Evolutionary conservation across 2,888 invertebrate genomes (phyloP).

Genomic region (Aphodius sticticus): DNA sequence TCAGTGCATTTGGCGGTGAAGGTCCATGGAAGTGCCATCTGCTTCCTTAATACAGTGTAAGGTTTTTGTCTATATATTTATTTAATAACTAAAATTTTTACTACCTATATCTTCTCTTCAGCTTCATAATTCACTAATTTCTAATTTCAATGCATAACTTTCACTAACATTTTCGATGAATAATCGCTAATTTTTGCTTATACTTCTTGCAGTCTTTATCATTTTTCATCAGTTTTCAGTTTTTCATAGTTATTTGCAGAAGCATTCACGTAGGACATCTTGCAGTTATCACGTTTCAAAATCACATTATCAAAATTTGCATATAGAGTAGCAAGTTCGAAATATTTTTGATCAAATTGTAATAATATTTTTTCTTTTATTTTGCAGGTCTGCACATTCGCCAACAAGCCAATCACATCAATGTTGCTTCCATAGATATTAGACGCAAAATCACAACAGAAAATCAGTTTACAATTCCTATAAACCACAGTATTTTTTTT

Average conservation of each 20-base stretch:
- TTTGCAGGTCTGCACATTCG: slow-evolving; percentile 58
- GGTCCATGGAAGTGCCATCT: slow-evolving; percentile 53
- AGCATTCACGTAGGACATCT: not conserved
- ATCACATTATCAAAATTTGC: not conserved
- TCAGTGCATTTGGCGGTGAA: slow-evolving; percentile 89
- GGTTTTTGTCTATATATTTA: slow-evolving; percentile 42
- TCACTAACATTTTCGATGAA: not conserved
- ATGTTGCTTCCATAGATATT: slow-evolving; percentile 20
- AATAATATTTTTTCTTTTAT: slow-evolving; percentile 38
- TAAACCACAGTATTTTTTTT: slow-evolving; percentile 19
- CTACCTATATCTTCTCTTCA: slow-evolving; percentile 7
- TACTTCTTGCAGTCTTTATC: not conserved
- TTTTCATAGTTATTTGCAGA: not conserved
- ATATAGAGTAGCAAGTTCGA: not conserved
- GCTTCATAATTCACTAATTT: slow-evolving; percentile 11
- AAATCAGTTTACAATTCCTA: slow-evolving; percentile 8
- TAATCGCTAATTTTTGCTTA: not conserved
- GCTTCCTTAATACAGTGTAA: slow-evolving; percentile 59
- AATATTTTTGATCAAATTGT: not conserved
- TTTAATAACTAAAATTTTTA: not conserved
- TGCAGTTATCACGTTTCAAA: not conserved
- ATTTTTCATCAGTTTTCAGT: not conserved
- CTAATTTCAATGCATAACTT: not conserved
- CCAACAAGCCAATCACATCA: slow-evolving; percentile 48
- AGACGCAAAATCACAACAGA: not conserved